These are phyloP conservation scores for Procambarus clarkii DNA, from an alignment of 1,140 invertebrate species.

Conservation along the genomic window DNA sequence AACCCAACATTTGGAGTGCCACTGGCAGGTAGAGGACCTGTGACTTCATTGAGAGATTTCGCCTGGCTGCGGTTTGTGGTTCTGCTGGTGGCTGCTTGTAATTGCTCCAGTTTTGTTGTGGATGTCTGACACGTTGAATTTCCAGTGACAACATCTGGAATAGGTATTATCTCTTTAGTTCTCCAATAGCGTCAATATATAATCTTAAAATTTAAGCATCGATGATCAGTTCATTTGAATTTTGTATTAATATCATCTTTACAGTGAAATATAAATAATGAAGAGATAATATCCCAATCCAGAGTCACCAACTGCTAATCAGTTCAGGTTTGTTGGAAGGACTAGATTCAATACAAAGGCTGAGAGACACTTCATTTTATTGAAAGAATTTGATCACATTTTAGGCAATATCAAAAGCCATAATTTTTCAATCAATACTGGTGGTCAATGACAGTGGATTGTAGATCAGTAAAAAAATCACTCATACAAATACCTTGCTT, in stretches of 20 bases:
- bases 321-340: conserved; percentile 23
- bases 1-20: conserved; percentile 8
- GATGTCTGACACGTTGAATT: conserved; percentile 35
- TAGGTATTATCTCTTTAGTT: conserved; percentile 66
- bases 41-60: neutral
- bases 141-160: conserved; percentile 64
- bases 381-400: conserved; percentile 44
- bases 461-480: conserved; percentile 16
- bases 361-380: conserved; percentile 43
- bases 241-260: conserved; percentile 1
- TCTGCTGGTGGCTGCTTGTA: conserved; percentile 25
- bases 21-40: conserved; percentile 14
- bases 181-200: conserved; percentile 11
- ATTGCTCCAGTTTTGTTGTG: conserved; percentile 13
- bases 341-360: conserved; percentile 44
- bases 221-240: neutral
- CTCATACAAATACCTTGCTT: conserved; percentile 10
- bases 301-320: conserved; percentile 58
- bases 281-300: conserved; percentile 65
- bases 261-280: neutral
- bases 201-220: conserved; percentile 21
- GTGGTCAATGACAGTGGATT: conserved; percentile 51
- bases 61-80: conserved; percentile 19
- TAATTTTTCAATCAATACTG: conserved; percentile 17
- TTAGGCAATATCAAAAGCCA: conserved; percentile 25